Conservation (phyloP, 2,113 vertebrate species). For the Prunella himalayana region DNA sequence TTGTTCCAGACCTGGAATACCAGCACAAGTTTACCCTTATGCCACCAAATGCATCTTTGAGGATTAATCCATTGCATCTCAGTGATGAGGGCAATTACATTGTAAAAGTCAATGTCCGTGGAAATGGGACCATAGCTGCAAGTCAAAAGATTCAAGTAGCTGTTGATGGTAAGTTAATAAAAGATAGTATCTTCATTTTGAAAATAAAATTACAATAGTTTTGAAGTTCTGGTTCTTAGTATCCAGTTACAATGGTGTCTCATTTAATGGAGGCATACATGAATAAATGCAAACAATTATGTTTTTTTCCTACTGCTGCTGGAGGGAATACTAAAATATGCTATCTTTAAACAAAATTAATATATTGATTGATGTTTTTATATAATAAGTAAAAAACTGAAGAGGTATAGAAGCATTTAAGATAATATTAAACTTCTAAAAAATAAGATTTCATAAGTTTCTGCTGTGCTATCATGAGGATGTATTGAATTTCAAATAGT, state of each 20-base stretch:
- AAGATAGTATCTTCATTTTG: neutral
- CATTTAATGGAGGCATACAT: neutral
- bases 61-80: slow-evolving; percentile 69
- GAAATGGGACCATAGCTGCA: slow-evolving; percentile 69
- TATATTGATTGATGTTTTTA: neutral
- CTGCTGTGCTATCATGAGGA: neutral
- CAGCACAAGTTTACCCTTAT: slow-evolving; percentile 75
- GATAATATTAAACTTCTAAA: neutral
- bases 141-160: slow-evolving; percentile 76
- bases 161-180: slow-evolving; percentile 75
- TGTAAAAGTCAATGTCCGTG: slow-evolving; percentile 76
- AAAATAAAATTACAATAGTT: neutral
- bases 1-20: slow-evolving; percentile 78
- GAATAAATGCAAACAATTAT: neutral
- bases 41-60: slow-evolving; percentile 76
- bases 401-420: neutral
- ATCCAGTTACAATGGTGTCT: neutral
- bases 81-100: slow-evolving; percentile 79
- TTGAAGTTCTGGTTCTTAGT: neutral
- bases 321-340: neutral
- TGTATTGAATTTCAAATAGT: neutral
- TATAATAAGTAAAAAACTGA: neutral
- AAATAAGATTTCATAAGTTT: neutral
- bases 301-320: neutral
- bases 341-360: neutral